Conservation (phyloP, 2,113 vertebrate species). For the Meriones unguiculatus region DNA sequence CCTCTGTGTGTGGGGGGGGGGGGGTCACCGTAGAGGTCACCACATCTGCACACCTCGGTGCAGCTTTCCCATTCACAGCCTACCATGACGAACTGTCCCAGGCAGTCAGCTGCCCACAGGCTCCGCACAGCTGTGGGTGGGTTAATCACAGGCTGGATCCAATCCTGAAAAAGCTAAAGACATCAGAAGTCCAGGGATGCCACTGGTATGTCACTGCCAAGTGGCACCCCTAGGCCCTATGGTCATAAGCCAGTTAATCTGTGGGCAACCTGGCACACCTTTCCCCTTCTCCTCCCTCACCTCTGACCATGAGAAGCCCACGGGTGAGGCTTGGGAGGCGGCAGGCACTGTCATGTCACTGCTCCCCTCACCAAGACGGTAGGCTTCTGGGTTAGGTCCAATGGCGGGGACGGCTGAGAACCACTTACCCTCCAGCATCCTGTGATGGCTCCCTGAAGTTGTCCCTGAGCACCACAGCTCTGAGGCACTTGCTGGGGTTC, state of each 20-base stretch:
- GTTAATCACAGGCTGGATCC: accelerated
- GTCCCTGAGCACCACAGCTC: not conserved
- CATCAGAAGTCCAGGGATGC: not conserved
- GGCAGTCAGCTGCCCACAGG: accelerated
- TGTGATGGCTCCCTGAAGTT: not conserved
- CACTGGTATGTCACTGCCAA: not conserved
- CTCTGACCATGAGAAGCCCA: not conserved
- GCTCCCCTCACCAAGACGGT: not conserved
- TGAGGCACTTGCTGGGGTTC: accelerated
- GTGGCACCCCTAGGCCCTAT: accelerated
- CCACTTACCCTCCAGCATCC: not conserved
- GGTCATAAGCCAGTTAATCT: too few species aligned
- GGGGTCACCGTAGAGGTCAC: accelerated
- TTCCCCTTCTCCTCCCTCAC: too few species aligned
- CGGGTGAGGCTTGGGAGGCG: not conserved
- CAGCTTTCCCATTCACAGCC: not conserved
- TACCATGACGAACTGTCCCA: accelerated
- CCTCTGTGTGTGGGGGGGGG: too few species aligned
- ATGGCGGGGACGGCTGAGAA: not conserved
- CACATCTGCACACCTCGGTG: accelerated
- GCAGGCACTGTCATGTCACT: not conserved
- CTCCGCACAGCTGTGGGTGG: accelerated
- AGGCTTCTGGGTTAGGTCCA: not conserved
- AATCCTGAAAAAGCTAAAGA: not conserved
- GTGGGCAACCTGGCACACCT: too few species aligned